Evolutionary conservation across 2,888 invertebrate species (phyloP).

Genomic region (Pherbina coryleti): DNA sequence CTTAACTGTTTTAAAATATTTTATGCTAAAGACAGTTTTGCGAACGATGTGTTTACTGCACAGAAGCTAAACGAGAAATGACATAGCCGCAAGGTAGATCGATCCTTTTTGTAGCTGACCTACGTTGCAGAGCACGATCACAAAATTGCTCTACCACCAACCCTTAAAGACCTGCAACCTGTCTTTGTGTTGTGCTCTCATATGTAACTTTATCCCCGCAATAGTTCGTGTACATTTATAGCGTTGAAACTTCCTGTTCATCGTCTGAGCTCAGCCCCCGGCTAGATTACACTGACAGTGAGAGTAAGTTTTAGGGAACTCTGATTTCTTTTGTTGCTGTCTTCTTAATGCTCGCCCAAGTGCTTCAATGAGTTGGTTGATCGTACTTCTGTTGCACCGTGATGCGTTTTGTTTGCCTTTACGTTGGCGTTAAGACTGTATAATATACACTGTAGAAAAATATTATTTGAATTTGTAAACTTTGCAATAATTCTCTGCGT

Average conservation of each 20-base stretch:
- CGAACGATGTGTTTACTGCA: conserved; percentile 56
- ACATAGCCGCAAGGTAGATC: conserved; percentile 64
- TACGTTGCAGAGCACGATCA: conserved; percentile 28
- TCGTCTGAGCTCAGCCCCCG: conserved; percentile 1
- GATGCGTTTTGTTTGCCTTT: not conserved
- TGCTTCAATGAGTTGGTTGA: conserved; percentile 7
- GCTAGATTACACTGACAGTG: not conserved
- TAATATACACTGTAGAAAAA: not conserved
- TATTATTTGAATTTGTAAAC: not conserved
- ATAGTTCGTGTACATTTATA: not conserved
- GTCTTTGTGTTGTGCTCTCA: conserved; percentile 4
- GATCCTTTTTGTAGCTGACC: conserved; percentile 66
- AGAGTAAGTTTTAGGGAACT: not conserved
- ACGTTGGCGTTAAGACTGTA: not conserved
- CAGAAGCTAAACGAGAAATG: conserved; percentile 67
- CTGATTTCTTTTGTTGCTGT: not conserved
- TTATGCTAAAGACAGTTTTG: not conserved
- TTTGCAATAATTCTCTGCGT: not conserved
- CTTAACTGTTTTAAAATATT: not conserved
- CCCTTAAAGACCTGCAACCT: conserved; percentile 25
- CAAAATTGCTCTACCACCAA: not conserved
- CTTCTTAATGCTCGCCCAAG: not conserved
- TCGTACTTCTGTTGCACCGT: conserved; percentile 5
- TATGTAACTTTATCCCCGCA: not conserved
- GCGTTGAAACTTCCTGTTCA: conserved; percentile 20